Conservation (phyloP, 1,140 invertebrate species). For the Ganaspis sp. region DNA sequence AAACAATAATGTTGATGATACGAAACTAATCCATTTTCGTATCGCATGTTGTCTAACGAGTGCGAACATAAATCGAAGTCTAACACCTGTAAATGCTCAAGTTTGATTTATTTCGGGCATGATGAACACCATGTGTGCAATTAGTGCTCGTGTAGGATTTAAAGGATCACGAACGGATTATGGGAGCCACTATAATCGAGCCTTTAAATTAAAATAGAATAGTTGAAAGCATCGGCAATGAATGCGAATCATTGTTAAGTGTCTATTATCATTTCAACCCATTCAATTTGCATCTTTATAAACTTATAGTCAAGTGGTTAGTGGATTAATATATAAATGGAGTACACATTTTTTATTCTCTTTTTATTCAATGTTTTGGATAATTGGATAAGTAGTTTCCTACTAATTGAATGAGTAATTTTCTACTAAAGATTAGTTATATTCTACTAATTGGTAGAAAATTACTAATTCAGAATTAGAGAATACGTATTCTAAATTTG, state of each 20-base stretch:
- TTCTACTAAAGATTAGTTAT: too few relatives aligned
- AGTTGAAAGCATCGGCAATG: background rate
- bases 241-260: background rate
- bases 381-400: too few relatives aligned
- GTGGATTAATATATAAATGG: too few relatives aligned
- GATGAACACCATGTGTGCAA: conserved; percentile 21
- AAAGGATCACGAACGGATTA: conserved; percentile 13
- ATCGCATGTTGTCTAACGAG: background rate
- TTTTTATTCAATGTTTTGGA: too few relatives aligned
- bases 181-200: background rate
- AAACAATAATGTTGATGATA: background rate
- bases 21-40: background rate
- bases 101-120: conserved; percentile 17
- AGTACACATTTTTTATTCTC: too few relatives aligned
- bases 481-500: too few relatives aligned
- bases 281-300: too few relatives aligned
- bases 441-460: too few relatives aligned
- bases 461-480: too few relatives aligned
- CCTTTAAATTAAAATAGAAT: background rate
- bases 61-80: background rate
- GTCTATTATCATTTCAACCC: too few relatives aligned
- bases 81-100: conserved; percentile 16
- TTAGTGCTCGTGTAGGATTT: conserved; percentile 10
- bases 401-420: too few relatives aligned
- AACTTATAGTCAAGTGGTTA: too few relatives aligned